Conservation (phyloP, 2,797 vertebrate species). For the Alca torda region DNA sequence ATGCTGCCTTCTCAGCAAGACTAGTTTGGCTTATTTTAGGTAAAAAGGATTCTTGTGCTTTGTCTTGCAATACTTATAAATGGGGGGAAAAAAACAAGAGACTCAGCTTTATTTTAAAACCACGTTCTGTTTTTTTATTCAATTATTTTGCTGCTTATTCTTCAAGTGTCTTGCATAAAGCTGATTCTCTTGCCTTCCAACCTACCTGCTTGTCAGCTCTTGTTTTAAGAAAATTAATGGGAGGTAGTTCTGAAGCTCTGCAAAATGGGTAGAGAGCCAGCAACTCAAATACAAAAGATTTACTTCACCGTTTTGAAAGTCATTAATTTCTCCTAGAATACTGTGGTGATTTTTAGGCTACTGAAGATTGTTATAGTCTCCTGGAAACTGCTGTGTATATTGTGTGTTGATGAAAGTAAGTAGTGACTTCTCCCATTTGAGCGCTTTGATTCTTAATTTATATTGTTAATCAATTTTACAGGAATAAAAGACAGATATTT, state of each 20-base stretch:
- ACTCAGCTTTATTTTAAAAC: neutral
- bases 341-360: neutral
- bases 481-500: neutral
- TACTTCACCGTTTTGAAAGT: neutral
- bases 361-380: neutral
- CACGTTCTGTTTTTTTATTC: rapidly evolving
- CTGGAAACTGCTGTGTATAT: neutral
- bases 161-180: neutral
- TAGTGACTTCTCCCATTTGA: neutral
- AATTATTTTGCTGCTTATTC: neutral
- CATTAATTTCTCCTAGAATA: neutral
- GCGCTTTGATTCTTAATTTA: neutral
- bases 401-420: neutral
- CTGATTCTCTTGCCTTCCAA: neutral
- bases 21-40: rapidly evolving
- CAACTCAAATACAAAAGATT: neutral
- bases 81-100: rapidly evolving
- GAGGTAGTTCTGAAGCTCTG: neutral
- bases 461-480: neutral
- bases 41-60: neutral
- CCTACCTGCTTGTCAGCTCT: neutral
- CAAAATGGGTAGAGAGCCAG: neutral
- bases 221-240: neutral
- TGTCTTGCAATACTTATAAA: neutral
- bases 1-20: neutral